Percentiles rank a stretch among this genome's conserved stretches.
phyloP scores from a whole-genome alignment of 2,797 vertebrate species.

The Huso huso region DNA sequence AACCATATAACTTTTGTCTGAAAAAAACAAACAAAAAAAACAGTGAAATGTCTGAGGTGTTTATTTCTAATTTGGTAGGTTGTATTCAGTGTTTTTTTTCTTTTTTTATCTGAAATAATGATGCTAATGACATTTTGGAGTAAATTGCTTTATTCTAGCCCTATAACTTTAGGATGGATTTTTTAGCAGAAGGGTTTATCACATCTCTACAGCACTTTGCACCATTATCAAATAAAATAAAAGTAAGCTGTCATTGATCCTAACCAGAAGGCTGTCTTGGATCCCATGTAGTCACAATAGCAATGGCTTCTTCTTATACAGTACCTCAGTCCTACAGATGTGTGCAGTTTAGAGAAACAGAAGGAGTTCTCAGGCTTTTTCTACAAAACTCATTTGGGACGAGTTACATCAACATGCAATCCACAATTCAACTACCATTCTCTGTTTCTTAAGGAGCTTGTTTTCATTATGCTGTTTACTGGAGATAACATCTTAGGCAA shows the following conservation, averaged over 20 bases:
- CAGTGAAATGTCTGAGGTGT: too few species aligned
- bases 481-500: neutral
- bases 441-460: neutral
- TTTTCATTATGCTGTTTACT: constrained; percentile 3
- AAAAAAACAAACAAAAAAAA: too few species aligned
- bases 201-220: neutral
- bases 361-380: neutral
- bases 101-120: too few species aligned
- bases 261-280: neutral
- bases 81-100: too few species aligned
- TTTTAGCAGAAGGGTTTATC: too few species aligned
- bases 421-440: neutral
- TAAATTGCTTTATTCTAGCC: too few species aligned
- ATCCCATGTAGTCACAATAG: neutral
- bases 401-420: neutral
- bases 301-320: neutral
- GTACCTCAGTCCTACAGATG: neutral
- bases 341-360: neutral
- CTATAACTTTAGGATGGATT: too few species aligned
- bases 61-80: too few species aligned
- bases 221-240: neutral
- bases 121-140: too few species aligned
- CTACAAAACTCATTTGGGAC: neutral
- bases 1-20: too few species aligned
- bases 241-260: neutral